Base-by-base conservation (phyloP, 2,797 vertebrate genomes). In the Leptoclinus maculatus region DNA sequence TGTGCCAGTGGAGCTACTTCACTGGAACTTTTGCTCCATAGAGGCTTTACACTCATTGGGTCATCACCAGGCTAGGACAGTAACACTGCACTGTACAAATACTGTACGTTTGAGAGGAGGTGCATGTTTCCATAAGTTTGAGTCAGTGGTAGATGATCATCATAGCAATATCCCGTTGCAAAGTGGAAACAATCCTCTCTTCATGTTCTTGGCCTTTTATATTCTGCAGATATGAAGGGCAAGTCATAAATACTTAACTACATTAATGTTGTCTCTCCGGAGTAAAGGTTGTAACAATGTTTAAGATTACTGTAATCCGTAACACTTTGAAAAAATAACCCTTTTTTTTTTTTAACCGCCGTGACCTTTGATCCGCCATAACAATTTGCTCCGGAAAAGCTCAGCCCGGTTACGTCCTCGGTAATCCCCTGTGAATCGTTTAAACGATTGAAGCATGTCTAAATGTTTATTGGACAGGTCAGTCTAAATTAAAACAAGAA, bases 391-490 rank as follows among this genome's bases (percentile, higher is more conserved):
- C 43, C 17, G 13, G 68, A 71, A 77, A 80, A 77, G 45, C 32
- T 45, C 19, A 6, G 45, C 19, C n/a, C 53, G 56, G 49, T 72
- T 62, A 71, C 68, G 66, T 82, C 76, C 51, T 63, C 27, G 12
- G 65, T 80, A 74, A 88, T 80, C 68, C 83, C 74, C 25, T 80
- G 86, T 78, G 67, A 89, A 84, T 79, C 73, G 56, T 83, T 79
- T 70, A 76, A 85, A 74, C 0, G 60, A 59, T 83, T 86, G 78
- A 78, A 85, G 76, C 62, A 73, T 56, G 79, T 86, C 79, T 53
- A 82, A 87, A 79, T 89, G 83, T 87, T 88, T 84, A 89, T 80
- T 71, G 41, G 58, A 82, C 62, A 14, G 58, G 66, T 87, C 86
- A 83, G 32, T 77, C 70, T 74, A 58, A 76, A 74, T 79, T 70